Evolutionary conservation across 1,140 invertebrate species (phyloP).

Genomic region (Carposina sasakii): DNA sequence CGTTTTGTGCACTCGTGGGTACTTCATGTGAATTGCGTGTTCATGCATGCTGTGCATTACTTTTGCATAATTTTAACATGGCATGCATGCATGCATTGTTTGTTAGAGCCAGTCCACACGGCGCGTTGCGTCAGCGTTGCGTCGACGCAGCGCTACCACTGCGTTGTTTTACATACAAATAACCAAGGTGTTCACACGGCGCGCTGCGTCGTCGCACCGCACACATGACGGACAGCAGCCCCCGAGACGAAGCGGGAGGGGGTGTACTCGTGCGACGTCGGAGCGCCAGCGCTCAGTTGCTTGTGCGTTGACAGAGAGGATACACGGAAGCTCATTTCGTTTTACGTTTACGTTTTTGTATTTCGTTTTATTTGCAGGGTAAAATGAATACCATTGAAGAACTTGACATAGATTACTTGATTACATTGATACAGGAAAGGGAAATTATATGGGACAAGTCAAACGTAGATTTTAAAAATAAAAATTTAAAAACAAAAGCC

Average conservation of each 20-base stretch:
- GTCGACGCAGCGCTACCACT: slow-evolving; percentile 6
- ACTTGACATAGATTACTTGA: slow-evolving; percentile 9
- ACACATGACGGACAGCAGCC: slow-evolving; percentile 5
- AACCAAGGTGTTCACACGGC: slow-evolving; percentile 6
- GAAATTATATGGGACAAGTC: slow-evolving; percentile 10
- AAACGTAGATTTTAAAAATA: slow-evolving; percentile 8
- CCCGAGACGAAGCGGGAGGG: slow-evolving; percentile 3
- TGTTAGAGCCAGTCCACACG: too few species aligned
- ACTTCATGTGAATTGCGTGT: too few species aligned
- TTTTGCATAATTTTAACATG: slow-evolving; percentile 20
- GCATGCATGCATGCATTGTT: too few species aligned
- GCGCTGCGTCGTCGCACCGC: slow-evolving; percentile 4
- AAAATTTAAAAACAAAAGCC: slow-evolving; percentile 11
- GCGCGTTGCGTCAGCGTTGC: slow-evolving; percentile 7
- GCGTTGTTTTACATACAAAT: slow-evolving; percentile 11
- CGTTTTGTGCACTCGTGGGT: too few species aligned
- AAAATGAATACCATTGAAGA: slow-evolving; percentile 11
- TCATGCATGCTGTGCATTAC: neutral
- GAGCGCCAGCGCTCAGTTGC: slow-evolving; percentile 10
- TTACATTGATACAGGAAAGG: slow-evolving; percentile 8
- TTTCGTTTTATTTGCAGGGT: slow-evolving; percentile 1
- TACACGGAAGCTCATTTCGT: slow-evolving; percentile 6
- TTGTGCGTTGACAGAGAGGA: slow-evolving; percentile 1
- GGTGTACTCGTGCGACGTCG: slow-evolving; percentile 3
- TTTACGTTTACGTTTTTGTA: slow-evolving; percentile 4